These are phyloP conservation scores for Chelonus insularis DNA, from an alignment of 1,140 invertebrate genomes.

Conservation along the genomic window DNA sequence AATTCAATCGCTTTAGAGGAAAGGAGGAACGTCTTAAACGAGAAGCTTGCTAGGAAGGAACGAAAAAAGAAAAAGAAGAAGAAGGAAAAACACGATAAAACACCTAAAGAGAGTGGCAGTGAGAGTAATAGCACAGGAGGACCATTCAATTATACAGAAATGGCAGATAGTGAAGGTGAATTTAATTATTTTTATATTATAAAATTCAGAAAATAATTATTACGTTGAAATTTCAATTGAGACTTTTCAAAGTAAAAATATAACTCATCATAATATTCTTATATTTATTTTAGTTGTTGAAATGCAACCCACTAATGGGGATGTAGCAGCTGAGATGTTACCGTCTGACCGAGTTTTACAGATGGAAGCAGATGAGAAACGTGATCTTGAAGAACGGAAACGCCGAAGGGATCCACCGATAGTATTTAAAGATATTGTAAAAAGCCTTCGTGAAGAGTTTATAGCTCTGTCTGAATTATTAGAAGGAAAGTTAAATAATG, in stretches of 20 bases:
- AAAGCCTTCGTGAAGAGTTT: constrained; percentile 67
- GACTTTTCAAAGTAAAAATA: too few relatives aligned
- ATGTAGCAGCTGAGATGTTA: constrained; percentile 50
- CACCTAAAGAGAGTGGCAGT: constrained; percentile 44
- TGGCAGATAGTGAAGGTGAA: constrained; percentile 54
- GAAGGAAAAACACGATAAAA: constrained; percentile 63
- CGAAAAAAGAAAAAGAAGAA: constrained; percentile 74
- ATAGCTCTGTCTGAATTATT: constrained; percentile 66
- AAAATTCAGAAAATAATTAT: too few relatives aligned
- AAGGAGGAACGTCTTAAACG: constrained; percentile 70
- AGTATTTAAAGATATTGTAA: constrained; percentile 73
- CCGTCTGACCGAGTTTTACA: constrained; percentile 62
- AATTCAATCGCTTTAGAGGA: constrained; percentile 70
- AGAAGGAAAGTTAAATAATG: constrained; percentile 68
- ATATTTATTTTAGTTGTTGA: constrained; percentile 37
- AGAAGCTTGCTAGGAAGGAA: constrained; percentile 74
- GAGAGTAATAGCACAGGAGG: constrained; percentile 54
- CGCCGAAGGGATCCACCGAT: constrained; percentile 80
- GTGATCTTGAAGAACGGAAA: constrained; percentile 71
- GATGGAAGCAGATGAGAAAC: constrained; percentile 69
- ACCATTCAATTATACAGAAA: constrained; percentile 47
- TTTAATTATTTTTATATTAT: constrained; percentile 12
- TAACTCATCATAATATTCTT: not conserved
- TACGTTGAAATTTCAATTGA: too few relatives aligned
- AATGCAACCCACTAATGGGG: constrained; percentile 43